A percentile compares a stretch with the other conserved stretches of the same genome.
Conservation (phyloP, 2,888 invertebrate genomes). For the Lordiphosa andalusiaca region DNA sequence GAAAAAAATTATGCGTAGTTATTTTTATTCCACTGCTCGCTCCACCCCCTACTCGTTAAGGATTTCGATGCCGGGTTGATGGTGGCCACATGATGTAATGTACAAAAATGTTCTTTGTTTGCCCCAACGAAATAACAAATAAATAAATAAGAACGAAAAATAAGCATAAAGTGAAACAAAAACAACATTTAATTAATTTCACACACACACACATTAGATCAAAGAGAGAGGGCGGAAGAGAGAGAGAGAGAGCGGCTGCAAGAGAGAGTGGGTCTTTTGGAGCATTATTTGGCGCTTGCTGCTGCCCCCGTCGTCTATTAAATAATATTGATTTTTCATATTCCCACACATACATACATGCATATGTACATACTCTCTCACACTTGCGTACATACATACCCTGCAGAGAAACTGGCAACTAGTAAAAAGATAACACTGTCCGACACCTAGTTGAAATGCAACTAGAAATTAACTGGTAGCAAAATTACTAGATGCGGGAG, state of each 20-base stretch:
- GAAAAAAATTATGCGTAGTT: constrained; percentile 31
- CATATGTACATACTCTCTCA: constrained; percentile 34
- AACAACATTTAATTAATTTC: constrained; percentile 54
- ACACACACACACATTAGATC: constrained; percentile 31
- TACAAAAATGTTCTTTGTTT: constrained; percentile 62
- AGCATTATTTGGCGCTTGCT: constrained; percentile 50
- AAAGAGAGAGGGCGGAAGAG: constrained; percentile 16
- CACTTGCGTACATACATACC: constrained; percentile 8
- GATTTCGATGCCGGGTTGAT: constrained; percentile 32
- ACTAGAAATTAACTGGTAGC: no score
- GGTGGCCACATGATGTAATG: constrained; percentile 57
- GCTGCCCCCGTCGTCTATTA: constrained; percentile 51
- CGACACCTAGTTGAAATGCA: no score
- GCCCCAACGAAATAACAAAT: constrained; percentile 39
- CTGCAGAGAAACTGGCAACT: no score
- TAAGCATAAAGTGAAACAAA: constrained; percentile 57
- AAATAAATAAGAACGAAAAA: constrained; percentile 58
- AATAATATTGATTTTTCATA: constrained; percentile 75
- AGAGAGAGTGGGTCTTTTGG: constrained; percentile 38
- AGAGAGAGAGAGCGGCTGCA: constrained; percentile 14
- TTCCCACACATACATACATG: constrained; percentile 51
- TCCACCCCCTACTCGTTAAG: constrained; percentile 24
- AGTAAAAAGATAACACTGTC: no score
- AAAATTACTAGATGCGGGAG: no score
- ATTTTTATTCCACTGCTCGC: constrained; percentile 18